Base-by-base conservation (phyloP, 2,888 invertebrate genomes). In the Cephus spinipes region DNA sequence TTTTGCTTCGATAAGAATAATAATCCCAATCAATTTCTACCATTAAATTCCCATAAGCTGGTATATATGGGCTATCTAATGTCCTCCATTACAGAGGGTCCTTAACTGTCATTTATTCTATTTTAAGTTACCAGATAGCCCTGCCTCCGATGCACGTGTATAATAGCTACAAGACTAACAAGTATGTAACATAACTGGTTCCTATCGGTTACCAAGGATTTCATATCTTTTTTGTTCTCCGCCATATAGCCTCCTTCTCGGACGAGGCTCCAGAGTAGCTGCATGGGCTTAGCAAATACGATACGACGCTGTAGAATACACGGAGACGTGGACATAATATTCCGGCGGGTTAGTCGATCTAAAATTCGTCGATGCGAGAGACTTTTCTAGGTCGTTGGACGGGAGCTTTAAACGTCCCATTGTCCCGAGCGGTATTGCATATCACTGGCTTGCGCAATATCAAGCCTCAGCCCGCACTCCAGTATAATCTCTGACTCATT, bases 401-500 rank as follows among this genome's bases (percentile, higher is more conserved):
- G 55, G 55, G 74, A 74, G 74, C 81, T 86, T 84, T 87, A 89
- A 89, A 89, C 88, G 86, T 79, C 68, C 83, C 80, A 87, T 88
- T 89, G 88, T 89, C 80, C 81, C 78, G 73, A 76, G 77, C 81
- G 73, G 81, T 79, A 80, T 73, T 73, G 73, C 69, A 34, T 73
- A 73, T 77, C 73, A 55, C 79, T 81, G 82, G 81, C 81, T 77
- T 82, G 83, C 84, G 85, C 87, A 87, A 86, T 87, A 89, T 86
- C 85, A 83, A 81, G 85, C 83, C 80, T 82, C 81, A 30, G 74
- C 82, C 79, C 79, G 84, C 85, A 86, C 87, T 86, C 83, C 84
- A 83, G 82, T 83, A 85, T 88, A 89, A 89, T 89, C 88, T 88
- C 87, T 78, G 87, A 87, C 88, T 89, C 89, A 85, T 88, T 89